Percentiles rank a stretch among this genome's conserved stretches.
These are phyloP conservation scores for Rhopalosiphum maidis DNA, from an alignment of 1,140 invertebrate species.

Conservation along the genomic window DNA sequence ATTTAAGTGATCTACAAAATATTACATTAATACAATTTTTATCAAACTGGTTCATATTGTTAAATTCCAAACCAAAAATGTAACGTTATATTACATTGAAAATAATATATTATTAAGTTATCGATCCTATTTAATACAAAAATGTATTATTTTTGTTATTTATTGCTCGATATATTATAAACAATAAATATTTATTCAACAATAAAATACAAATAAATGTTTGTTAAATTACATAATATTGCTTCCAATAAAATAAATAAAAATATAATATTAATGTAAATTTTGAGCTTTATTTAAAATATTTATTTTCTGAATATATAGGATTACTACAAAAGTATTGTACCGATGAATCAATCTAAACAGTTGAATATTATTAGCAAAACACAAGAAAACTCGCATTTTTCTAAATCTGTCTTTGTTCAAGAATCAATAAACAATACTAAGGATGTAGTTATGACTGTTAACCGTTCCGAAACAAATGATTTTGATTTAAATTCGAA, in stretches of 20 bases:
- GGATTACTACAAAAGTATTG: constrained; percentile 51
- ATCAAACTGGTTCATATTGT: not conserved
- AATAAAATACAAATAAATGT: not conserved
- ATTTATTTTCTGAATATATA: constrained; percentile 20
- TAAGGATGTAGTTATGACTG: constrained; percentile 10
- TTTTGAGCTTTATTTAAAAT: not conserved
- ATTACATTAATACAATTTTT: not conserved
- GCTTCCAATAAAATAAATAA: not conserved
- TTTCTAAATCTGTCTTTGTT: constrained; percentile 33
- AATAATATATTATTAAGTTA: not conserved
- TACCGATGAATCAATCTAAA: constrained; percentile 14
- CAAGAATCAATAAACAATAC: constrained; percentile 34
- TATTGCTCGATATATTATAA: not conserved
- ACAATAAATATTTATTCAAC: not conserved
- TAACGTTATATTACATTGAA: not conserved
- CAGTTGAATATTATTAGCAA: constrained; percentile 13
- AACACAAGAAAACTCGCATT: constrained; percentile 22
- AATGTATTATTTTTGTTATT: not conserved
- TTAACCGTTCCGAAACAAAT: not conserved
- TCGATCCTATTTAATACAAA: not conserved
- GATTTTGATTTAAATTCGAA: not conserved
- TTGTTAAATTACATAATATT: not conserved
- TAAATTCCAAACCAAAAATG: not conserved
- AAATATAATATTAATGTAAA: not conserved
- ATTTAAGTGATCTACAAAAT: not conserved